Percentiles rank a stretch among this genome's conserved stretches.
phyloP scores from a whole-genome alignment of 2,888 invertebrate species.

The Neocrepidodera transversa region DNA sequence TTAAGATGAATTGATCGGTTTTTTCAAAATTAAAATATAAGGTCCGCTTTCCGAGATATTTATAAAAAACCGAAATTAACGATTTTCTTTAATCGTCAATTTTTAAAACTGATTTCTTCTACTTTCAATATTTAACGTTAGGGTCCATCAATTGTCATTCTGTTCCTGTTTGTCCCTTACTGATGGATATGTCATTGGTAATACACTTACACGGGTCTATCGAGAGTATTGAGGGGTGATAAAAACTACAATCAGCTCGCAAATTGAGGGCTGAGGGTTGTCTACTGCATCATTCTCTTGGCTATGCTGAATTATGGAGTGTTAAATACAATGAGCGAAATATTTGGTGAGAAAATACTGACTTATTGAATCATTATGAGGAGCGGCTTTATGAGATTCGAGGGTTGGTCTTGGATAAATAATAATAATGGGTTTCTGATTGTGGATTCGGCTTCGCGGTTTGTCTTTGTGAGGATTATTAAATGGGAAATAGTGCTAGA shows the following conservation, averaged over 20 bases:
- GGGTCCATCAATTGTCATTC: conserved; percentile 17
- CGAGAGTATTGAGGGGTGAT: conserved; percentile 27
- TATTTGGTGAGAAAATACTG: conserved; percentile 11
- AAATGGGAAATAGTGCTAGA: too few relatives aligned
- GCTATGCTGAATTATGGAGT: conserved; percentile 10
- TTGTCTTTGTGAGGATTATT: neutral
- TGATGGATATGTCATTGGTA: conserved; percentile 35
- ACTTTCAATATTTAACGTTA: conserved; percentile 18
- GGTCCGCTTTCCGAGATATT: too few relatives aligned
- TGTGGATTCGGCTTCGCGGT: neutral
- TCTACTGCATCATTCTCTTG: conserved; percentile 18
- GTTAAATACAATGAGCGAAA: conserved; percentile 14
- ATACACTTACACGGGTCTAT: conserved; percentile 26
- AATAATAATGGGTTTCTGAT: conserved; percentile 5
- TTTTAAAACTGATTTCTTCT: too few relatives aligned
- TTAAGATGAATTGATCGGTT: too few relatives aligned
- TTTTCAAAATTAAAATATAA: too few relatives aligned
- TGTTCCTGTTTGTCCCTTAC: conserved; percentile 19
- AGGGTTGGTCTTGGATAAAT: neutral
- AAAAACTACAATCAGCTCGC: conserved; percentile 38
- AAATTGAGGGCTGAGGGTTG: conserved; percentile 22
- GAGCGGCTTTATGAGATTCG: conserved; percentile 1
- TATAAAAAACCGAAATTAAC: too few relatives aligned
- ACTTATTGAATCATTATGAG: conserved; percentile 4
- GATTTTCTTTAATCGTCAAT: too few relatives aligned